A percentile compares a stretch with the other conserved stretches of the same genome.
Conservation (phyloP, 1,140 invertebrate species). For the Pogonomyrmex barbatus region DNA sequence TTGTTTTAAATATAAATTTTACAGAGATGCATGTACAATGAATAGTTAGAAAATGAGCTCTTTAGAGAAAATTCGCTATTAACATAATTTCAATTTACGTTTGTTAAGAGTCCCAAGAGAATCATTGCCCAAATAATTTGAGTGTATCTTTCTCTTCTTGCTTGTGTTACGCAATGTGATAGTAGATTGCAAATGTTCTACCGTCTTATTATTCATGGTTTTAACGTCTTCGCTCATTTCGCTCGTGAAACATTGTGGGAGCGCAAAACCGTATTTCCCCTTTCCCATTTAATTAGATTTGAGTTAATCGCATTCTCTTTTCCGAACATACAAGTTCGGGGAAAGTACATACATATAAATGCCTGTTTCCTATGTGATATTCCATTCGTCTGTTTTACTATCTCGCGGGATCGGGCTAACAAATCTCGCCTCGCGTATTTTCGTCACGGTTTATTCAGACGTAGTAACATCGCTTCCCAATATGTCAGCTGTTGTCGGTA, state of each 20-base stretch:
- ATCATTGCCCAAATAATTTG: conserved; percentile 19
- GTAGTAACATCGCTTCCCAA: conserved; percentile 35
- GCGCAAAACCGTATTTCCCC: conserved; percentile 18
- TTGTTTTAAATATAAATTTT: background rate
- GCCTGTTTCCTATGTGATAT: background rate
- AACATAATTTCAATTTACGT: background rate
- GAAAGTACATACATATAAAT: background rate
- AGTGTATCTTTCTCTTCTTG: background rate
- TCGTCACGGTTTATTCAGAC: conserved; percentile 30
- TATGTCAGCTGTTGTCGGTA: conserved; percentile 41
- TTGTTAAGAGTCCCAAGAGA: background rate
- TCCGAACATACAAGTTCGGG: conserved; percentile 16
- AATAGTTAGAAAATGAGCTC: background rate
- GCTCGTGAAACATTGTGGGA: conserved; percentile 18
- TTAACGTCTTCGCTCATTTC: conserved; percentile 28
- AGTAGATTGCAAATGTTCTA: background rate
- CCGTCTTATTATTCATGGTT: conserved; percentile 18
- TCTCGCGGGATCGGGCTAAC: conserved; percentile 7
- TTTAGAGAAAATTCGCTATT: background rate
- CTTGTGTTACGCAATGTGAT: background rate
- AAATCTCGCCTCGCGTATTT: conserved; percentile 38
- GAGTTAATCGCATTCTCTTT: conserved; percentile 38
- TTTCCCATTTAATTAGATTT: conserved; percentile 11
- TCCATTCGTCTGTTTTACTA: conserved; percentile 25
- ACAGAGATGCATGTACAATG: background rate